Evolutionary conservation across 2,888 invertebrate species (phyloP), one percentile per base, ranked within the genome.

Genomic region (Tinea pellionella): DNA sequence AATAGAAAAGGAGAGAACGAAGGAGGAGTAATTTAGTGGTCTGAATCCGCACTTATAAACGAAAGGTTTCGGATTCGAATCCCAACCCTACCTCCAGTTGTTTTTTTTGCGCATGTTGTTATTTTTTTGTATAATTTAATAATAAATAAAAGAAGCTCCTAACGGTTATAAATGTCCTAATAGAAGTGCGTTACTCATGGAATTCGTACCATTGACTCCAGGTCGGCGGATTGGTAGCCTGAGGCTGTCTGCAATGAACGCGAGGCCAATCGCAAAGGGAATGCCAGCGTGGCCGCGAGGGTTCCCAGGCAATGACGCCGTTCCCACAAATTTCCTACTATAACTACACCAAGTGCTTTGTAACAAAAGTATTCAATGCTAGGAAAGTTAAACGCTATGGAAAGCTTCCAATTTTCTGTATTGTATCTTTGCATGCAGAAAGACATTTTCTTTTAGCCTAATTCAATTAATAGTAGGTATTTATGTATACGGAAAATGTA

Each of bases 181-280:
- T 11, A 24, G 18, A 8, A 53, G 24, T 53, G 18, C 24, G 12
- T 24, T 9, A 18, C 9, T 53, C 24, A 53, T 53, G 53, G 53
- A 24, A 53, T 19, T 53, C 53, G 24, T 57, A 57, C 32, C 30
- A 13, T n/a, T 19, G 57, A 57, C 57, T 57, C 65, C 68, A 69
- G 74, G 72, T 73, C 57, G 57, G 57, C 73, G 75, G 63, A 66
- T 62, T 67, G 68, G 71, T 70, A 67, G 78, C 85, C 78, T 63
- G 68, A 60, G 79, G 84, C 81, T 69, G 65, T 73, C 68, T 67
- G 61, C 62, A 62, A 53, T 62, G 65, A 63, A 66, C 69, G 68
- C 68, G 70, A 69, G 70, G 71, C 71, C 77, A 72, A 75, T 76
- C 74, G 62, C 67, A 75, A 64, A 63, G 78, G 74, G 78, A 80